phyloP scores from a whole-genome alignment of 2,888 invertebrate species.

The Micoletzkya japonica region DNA sequence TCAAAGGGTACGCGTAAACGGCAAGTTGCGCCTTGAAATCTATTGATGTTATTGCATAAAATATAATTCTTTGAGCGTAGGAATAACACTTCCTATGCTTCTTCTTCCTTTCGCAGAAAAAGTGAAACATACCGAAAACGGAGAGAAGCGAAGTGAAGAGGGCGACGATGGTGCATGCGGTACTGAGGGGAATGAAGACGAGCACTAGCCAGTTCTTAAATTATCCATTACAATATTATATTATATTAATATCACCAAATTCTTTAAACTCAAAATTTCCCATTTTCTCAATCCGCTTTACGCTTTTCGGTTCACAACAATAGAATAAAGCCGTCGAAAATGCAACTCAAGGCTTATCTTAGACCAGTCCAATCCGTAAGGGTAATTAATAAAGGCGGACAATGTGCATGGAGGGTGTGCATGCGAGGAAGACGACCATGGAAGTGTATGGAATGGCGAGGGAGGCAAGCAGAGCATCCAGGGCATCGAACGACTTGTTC shows the following conservation, averaged over 20 bases:
- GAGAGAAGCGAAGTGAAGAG: slow-evolving; percentile 11
- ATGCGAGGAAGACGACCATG: not conserved
- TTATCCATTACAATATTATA: not conserved
- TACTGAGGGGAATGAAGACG: not conserved
- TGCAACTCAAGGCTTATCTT: too few relatives aligned
- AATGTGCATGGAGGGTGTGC: not conserved
- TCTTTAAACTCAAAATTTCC: too few relatives aligned
- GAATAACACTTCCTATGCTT: not conserved
- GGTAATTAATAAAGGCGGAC: slow-evolving; percentile 2
- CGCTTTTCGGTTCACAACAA: not conserved
- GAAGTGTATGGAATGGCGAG: slow-evolving; percentile 5
- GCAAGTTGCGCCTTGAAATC: too few relatives aligned
- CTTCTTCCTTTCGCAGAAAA: not conserved
- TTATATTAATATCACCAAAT: too few relatives aligned
- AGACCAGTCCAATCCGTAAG: not conserved
- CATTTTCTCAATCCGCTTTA: not conserved
- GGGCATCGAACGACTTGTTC: slow-evolving; percentile 4
- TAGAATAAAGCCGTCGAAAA: not conserved
- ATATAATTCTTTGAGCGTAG: not conserved
- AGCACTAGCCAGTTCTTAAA: slow-evolving; percentile 22
- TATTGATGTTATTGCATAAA: not conserved
- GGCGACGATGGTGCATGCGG: not conserved
- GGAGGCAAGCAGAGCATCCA: slow-evolving; percentile 8
- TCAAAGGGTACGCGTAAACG: too few relatives aligned
- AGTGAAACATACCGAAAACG: slow-evolving; percentile 11